A percentile compares a stretch with the other conserved stretches of the same genome.
phyloP scores from a whole-genome alignment of 2,888 invertebrate genomes.

The Oeneis ivallda region DNA sequence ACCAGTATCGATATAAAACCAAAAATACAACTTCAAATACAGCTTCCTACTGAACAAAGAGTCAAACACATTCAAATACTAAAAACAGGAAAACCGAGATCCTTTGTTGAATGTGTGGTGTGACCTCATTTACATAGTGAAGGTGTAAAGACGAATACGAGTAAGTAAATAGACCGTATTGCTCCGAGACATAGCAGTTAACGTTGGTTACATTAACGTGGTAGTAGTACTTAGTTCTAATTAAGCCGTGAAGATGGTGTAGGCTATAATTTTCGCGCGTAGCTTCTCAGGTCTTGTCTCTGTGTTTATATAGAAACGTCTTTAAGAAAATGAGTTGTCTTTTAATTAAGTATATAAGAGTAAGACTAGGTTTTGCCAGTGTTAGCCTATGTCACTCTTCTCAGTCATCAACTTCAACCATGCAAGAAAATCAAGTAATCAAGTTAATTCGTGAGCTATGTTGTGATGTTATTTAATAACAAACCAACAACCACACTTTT shows the following conservation, averaged over 20 bases:
- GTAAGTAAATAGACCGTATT: constrained; percentile 28
- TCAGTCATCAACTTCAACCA: too few species aligned
- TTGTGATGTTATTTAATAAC: too few species aligned
- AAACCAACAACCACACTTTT: too few species aligned
- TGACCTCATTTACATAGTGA: constrained; percentile 34
- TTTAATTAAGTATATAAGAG: too few species aligned
- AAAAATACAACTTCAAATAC: constrained; percentile 20
- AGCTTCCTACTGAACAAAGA: constrained; percentile 23
- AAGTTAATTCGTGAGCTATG: too few species aligned
- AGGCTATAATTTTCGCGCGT: constrained; percentile 3
- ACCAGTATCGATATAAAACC: constrained; percentile 17
- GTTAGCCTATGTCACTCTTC: too few species aligned
- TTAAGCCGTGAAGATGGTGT: constrained; percentile 15
- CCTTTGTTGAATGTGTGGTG: constrained; percentile 30
- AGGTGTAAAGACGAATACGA: constrained; percentile 30
- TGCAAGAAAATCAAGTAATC: too few species aligned
- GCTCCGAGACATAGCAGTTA: constrained; percentile 22
- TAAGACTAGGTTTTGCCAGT: too few species aligned
- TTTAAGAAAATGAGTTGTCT: too few species aligned
- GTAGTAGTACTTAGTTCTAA: constrained; percentile 15
- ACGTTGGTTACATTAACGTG: constrained; percentile 12
- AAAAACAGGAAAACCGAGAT: constrained; percentile 29
- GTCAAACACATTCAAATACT: constrained; percentile 35
- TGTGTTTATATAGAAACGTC: neutral
- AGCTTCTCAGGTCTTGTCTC: neutral